Base-by-base conservation (phyloP, 53 echinoderm and acorn worm species). In the Temnopleurus reevesii region DNA sequence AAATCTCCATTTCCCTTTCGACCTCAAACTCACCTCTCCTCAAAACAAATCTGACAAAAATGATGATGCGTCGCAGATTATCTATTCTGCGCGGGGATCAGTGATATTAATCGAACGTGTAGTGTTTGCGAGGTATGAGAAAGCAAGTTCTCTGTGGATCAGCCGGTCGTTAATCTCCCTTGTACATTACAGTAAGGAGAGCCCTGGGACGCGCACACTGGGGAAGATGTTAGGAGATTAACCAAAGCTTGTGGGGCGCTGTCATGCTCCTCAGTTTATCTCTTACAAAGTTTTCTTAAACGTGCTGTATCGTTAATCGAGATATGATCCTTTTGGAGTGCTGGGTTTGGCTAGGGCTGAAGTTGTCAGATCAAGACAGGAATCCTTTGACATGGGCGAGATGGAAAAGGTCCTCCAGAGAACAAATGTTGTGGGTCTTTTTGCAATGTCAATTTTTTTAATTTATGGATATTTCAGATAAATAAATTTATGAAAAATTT, bases 41-140 rank as follows among this genome's bases (percentile, higher is more conserved):
- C 27, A 19, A 21, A 43, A 15, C 51, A 6, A 49, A 29, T 4
- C 25, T 79, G 12, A 43, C 36, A 44, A 19, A 59, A 29, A 26
- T 27, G 46, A 46, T 46, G 49, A 47, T 79, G 46, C 46, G 46
- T 3, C 13, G 4, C 5, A 77, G 77, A 43, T 77, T 45, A 77
- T 43, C 77, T 25, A 19, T 28, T 31, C 71, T 71, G 71, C 10
- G 4, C 13, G 3, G 5, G 41, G 79, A 79, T 79, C 46, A 79
- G 46, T 15, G 27, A 28, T 26, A 46, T 79, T 46, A 49, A 79
- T 79, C 47, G 5, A 79, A 46, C 28, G 18, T 18, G 51, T 13
- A 44, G 44, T 44, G 77, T 43, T 77, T 77, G 77, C 18, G 77
- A 21, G 45, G 77, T 26, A 45, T 77, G 45, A 77, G 77, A 77